Evolutionary conservation across 1,140 invertebrate species (phyloP).

Genomic region (Drosophila nannoptera): DNA sequence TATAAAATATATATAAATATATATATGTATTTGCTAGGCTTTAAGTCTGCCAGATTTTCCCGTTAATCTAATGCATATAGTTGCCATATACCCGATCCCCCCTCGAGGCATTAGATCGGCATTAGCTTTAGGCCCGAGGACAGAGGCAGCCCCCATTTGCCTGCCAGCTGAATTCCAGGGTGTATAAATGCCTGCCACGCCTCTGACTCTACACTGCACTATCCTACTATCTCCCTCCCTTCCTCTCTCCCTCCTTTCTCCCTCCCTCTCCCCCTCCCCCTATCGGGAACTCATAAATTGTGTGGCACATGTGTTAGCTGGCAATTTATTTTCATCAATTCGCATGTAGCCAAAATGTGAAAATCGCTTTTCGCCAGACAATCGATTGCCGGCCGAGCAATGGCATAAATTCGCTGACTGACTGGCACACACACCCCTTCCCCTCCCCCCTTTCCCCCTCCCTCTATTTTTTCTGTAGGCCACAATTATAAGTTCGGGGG

Average conservation of each 20-base stretch:
- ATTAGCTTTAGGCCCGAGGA: neutral
- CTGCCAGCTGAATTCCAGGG: neutral
- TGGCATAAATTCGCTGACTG: conserved; percentile 23
- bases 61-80: too few relatives aligned
- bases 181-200: conserved; percentile 15
- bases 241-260: neutral
- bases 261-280: neutral
- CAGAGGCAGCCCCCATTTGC: neutral
- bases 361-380: conserved; percentile 57
- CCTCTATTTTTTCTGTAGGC: conserved; percentile 13
- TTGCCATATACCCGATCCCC: neutral
- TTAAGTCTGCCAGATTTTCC: too few relatives aligned
- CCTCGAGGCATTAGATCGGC: neutral
- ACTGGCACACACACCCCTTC: conserved; percentile 4
- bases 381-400: conserved; percentile 49
- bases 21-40: too few relatives aligned
- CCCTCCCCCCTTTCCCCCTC: neutral
- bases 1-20: too few relatives aligned
- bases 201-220: too few relatives aligned
- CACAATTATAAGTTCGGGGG: conserved; percentile 38
- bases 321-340: conserved; percentile 74
- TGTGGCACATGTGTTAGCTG: conserved; percentile 63
- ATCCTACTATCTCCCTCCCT: neutral
- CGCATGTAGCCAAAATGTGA: conserved; percentile 44
- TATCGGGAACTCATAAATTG: conserved; percentile 53